Conservation (phyloP, 2,888 invertebrate genomes). For the Hecatera dysodea region DNA sequence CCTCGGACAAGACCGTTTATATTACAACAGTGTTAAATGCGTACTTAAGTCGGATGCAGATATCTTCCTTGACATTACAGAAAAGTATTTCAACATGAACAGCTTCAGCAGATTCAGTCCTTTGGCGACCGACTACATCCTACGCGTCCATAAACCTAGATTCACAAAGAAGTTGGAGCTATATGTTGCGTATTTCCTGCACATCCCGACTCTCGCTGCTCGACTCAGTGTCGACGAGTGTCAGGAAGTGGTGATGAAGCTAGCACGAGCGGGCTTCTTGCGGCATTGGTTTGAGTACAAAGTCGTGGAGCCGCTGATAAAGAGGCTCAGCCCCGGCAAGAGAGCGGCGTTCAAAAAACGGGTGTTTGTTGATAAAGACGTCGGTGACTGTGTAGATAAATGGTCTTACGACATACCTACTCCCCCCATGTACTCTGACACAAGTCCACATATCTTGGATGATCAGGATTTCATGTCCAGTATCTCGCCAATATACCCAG, state of each 20-base stretch:
- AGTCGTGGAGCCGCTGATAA: conserved; percentile 75
- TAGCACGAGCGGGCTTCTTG: conserved; percentile 76
- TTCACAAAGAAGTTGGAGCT: conserved; percentile 75
- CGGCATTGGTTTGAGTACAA: conserved; percentile 73
- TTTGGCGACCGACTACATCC: conserved; percentile 70
- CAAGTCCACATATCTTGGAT: conserved; percentile 48
- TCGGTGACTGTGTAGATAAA: conserved; percentile 67
- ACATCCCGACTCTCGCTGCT: conserved; percentile 73
- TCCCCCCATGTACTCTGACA: conserved; percentile 14
- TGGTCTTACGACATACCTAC: conserved; percentile 72
- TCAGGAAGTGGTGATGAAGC: conserved; percentile 70
- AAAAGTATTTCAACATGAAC: conserved; percentile 70
- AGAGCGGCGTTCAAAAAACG: conserved; percentile 72
- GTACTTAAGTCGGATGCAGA: conserved; percentile 73
- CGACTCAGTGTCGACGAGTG: conserved; percentile 73
- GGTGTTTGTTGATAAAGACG: conserved; percentile 74
- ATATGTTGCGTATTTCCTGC: conserved; percentile 72
- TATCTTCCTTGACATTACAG: conserved; percentile 74
- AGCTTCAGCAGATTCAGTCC: conserved; percentile 63
- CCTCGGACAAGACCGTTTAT: conserved; percentile 59
- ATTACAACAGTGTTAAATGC: conserved; percentile 70
- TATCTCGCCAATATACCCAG: background rate
- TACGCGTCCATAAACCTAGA: conserved; percentile 72
- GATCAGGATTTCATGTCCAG: conserved; percentile 33
- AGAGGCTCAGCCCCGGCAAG: conserved; percentile 68